phyloP scores from a whole-genome alignment of 2,888 invertebrate genomes.

The Drosophila ezoana region DNA sequence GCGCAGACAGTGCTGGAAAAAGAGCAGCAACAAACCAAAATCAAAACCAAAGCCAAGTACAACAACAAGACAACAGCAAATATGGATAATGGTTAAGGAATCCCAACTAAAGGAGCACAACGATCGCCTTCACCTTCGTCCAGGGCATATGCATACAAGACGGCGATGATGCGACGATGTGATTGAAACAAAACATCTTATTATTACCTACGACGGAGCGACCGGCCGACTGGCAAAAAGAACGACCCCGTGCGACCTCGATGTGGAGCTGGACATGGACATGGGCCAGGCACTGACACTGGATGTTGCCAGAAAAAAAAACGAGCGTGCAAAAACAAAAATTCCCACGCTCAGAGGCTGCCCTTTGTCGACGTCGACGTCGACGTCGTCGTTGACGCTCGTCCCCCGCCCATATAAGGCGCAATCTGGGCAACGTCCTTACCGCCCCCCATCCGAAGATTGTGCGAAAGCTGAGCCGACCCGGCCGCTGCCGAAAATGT shows the following conservation, averaged over 20 bases:
- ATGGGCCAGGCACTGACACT: slow-evolving; percentile 36
- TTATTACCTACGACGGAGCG: slow-evolving; percentile 68
- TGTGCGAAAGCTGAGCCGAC: slow-evolving; percentile 44
- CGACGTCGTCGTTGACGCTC: slow-evolving; percentile 34
- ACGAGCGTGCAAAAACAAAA: slow-evolving; percentile 73
- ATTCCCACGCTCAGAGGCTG: slow-evolving; percentile 72
- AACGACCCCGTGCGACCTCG: slow-evolving; percentile 78
- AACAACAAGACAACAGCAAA: neutral
- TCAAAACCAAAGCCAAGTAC: neutral
- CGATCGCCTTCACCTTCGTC: slow-evolving; percentile 45
- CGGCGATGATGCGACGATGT: slow-evolving; percentile 75
- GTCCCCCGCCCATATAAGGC: slow-evolving; percentile 65
- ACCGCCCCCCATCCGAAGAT: slow-evolving; percentile 59
- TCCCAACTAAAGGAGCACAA: slow-evolving; percentile 28
- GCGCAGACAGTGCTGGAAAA: slow-evolving; percentile 11
- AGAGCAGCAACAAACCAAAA: slow-evolving; percentile 22
- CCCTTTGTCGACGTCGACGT: slow-evolving; percentile 65
- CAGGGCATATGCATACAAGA: slow-evolving; percentile 44
- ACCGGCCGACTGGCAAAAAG: slow-evolving; percentile 46
- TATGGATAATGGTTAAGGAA: slow-evolving; percentile 29
- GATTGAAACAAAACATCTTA: slow-evolving; percentile 80
- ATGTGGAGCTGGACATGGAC: slow-evolving; percentile 48
- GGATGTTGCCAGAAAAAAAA: slow-evolving; percentile 28
- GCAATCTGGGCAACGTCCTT: slow-evolving; percentile 72
- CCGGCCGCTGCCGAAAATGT: slow-evolving; percentile 56